Conservation (phyloP, 2,797 vertebrate species). For the Eurystomus glaucurus region DNA sequence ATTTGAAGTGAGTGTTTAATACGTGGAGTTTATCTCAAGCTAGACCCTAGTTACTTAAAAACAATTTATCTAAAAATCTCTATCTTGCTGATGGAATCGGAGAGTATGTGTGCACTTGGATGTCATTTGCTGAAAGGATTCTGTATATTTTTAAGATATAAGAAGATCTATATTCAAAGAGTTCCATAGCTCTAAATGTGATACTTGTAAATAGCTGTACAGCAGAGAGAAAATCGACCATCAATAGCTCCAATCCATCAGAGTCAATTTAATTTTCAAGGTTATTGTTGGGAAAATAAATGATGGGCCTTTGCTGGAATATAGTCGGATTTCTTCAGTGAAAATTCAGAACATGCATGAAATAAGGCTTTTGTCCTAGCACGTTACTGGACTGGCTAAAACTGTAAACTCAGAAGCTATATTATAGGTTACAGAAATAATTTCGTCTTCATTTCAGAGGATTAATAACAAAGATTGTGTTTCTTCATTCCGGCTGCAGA, state of each 20-base stretch:
- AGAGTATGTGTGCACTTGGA: neutral
- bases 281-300: conserved; percentile 46
- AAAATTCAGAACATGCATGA: conserved; percentile 3
- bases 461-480: conserved; percentile 15
- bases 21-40: neutral
- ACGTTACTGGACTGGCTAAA: neutral
- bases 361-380: conserved; percentile 2
- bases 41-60: neutral
- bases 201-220: neutral
- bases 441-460: conserved; percentile 24
- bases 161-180: neutral
- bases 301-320: neutral
- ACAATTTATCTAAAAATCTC: neutral
- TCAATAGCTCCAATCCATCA: neutral
- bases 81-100: neutral
- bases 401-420: neutral
- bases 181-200: neutral
- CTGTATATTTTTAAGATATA: neutral
- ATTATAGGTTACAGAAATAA: neutral
- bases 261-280: conserved; percentile 44
- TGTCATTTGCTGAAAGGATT: neutral
- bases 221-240: neutral
- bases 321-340: neutral
- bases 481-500: neutral
- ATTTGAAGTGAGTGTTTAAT: neutral